phyloP scores from a whole-genome alignment of 2,113 vertebrate genomes.

The Bucco capensis region DNA sequence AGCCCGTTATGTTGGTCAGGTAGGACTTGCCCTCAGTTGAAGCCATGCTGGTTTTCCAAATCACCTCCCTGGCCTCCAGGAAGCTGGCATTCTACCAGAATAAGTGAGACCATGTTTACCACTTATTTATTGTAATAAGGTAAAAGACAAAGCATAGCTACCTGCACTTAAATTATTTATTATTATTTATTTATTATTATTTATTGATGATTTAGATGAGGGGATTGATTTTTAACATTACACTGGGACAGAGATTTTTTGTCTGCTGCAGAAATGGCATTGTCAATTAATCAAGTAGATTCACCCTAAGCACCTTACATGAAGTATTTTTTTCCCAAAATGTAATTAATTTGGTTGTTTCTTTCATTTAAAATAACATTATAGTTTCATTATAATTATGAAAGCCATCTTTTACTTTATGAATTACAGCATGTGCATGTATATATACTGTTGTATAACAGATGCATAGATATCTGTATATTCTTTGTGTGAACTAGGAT shows the following conservation, averaged over 20 bases:
- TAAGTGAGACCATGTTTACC: background rate
- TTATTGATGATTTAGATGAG: no score
- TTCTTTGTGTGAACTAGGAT: background rate
- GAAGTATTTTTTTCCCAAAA: background rate
- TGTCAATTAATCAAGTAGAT: background rate
- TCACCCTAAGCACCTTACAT: background rate
- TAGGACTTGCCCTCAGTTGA: background rate
- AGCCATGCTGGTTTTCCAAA: background rate
- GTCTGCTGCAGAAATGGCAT: background rate
- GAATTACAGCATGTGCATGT: rapidly evolving
- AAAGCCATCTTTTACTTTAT: background rate
- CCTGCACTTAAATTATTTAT: background rate
- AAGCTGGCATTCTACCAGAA: background rate
- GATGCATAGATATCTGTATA: background rate
- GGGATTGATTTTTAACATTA: background rate
- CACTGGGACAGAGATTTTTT: background rate
- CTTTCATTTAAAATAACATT: background rate
- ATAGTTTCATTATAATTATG: background rate
- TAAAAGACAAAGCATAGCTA: background rate
- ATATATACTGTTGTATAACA: background rate
- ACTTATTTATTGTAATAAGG: background rate
- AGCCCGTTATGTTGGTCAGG: background rate
- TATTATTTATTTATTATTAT: no score
- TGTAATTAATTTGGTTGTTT: background rate
- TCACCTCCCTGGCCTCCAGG: background rate